Evolutionary conservation across 2,113 vertebrate species (phyloP).

Genomic region (Lycaon pictus): DNA sequence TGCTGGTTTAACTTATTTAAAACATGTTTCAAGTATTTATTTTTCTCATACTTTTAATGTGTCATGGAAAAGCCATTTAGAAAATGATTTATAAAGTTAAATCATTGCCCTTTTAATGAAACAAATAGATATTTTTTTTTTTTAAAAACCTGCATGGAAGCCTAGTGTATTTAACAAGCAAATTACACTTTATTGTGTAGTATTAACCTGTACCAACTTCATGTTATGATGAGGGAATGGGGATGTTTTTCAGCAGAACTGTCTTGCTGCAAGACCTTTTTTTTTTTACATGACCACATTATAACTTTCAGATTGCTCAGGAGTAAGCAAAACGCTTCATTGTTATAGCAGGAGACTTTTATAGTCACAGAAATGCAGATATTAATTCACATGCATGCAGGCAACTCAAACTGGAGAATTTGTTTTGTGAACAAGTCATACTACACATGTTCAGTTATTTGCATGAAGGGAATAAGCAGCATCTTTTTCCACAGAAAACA

Average conservation of each 20-base stretch:
- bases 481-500: slow-evolving; percentile 45
- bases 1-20: slow-evolving; percentile 71
- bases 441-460: slow-evolving; percentile 60
- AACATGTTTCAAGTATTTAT: slow-evolving; percentile 69
- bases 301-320: slow-evolving; percentile 39
- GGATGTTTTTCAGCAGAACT: slow-evolving; percentile 54
- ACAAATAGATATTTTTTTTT: slow-evolving; percentile 50
- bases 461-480: slow-evolving; percentile 43
- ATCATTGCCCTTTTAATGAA: slow-evolving; percentile 60
- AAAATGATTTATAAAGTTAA: slow-evolving; percentile 65
- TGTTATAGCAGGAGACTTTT: slow-evolving; percentile 53
- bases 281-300: neutral
- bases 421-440: slow-evolving; percentile 59
- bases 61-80: slow-evolving; percentile 50
- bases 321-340: neutral
- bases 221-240: slow-evolving; percentile 46
- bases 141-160: slow-evolving; percentile 57
- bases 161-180: slow-evolving; percentile 61
- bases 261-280: neutral
- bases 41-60: slow-evolving; percentile 65
- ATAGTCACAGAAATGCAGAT: slow-evolving; percentile 49
- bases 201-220: slow-evolving; percentile 53
- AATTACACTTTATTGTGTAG: slow-evolving; percentile 52
- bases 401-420: slow-evolving; percentile 60
- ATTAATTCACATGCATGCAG: slow-evolving; percentile 62